Conservation (phyloP, 1,140 invertebrate genomes). For the Euura lappo region DNA sequence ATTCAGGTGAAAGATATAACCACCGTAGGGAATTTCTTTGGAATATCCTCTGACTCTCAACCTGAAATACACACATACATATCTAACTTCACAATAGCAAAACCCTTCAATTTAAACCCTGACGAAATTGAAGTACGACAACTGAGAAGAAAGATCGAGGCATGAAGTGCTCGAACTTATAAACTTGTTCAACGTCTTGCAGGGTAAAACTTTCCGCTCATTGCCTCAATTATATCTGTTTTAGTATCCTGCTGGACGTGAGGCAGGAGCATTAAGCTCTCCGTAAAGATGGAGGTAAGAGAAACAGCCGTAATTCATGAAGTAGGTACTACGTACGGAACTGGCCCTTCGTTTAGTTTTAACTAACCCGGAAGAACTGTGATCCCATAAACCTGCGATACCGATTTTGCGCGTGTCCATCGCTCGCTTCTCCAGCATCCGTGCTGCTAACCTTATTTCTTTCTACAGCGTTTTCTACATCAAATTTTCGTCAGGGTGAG, state of each 20-base stretch:
- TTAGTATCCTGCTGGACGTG: background rate
- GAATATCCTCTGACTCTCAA: background rate
- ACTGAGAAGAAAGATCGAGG: too few relatives aligned
- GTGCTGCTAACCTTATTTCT: too few relatives aligned
- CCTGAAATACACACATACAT: background rate
- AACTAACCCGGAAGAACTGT: background rate
- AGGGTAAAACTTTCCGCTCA: too few relatives aligned
- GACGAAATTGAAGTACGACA: too few relatives aligned
- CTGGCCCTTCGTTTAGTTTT: background rate
- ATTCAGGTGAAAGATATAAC: background rate
- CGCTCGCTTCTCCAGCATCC: too few relatives aligned
- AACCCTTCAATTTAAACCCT: too few relatives aligned
- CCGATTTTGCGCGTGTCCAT: background rate
- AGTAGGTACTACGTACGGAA: background rate
- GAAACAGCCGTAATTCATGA: background rate
- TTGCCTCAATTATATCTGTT: background rate
- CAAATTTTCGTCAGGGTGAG: too few relatives aligned
- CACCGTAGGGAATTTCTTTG: background rate
- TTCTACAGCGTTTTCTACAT: too few relatives aligned
- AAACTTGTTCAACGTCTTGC: too few relatives aligned
- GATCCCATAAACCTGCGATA: background rate
- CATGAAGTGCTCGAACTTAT: too few relatives aligned
- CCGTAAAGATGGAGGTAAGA: background rate
- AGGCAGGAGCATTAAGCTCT: background rate
- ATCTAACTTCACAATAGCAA: background rate